Evolutionary conservation across 2,797 vertebrate species (phyloP), one percentile per base, ranked within the genome.

Genomic region (Melanogrammus aeglefinus): DNA sequence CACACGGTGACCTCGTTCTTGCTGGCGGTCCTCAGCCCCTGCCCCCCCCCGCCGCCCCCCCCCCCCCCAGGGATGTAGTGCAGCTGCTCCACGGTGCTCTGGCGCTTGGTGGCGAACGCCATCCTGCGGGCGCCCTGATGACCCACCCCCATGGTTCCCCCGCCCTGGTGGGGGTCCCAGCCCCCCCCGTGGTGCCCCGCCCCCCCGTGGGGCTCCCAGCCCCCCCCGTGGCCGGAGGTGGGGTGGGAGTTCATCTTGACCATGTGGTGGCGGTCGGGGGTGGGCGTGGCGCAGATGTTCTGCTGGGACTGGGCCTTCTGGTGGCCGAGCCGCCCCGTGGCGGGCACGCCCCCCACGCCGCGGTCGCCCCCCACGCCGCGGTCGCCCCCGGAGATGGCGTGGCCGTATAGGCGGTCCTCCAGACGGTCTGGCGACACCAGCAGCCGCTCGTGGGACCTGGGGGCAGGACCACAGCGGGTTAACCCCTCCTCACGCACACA

Each of bases 1-100:
- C 92, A 96, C 91, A 96, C 96, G 0, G 96, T 97, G 88, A 97
- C 96, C 92, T 97, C 96, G 8, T 96, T 97, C 93, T 96, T 97
- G 92, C 96, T 96, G 79, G 94, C 96, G 13, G 96, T 97, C 89
- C 96, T 94, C 88, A 96, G 88, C 89, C 44, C 95, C 93, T 92
- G 95, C 85, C 91, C 93, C 72, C 86, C 95, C 83, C 76, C 92
- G 87, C 12, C 90, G 44, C 93, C 92, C 3, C 81, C 84, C 7
- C 81, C 86, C 76, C 93, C 95, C 36, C 96, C 96, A 0, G 96
- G 96, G 82, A 98, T 95, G 89, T 96, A 96, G 89, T 97, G 96
- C 31, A 57, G 51, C 18, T 57, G 51, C 7, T 57, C 51, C 21
- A 57, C 51, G 18, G 51, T 57, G 51, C 21, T 57, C 51, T 57